A percentile compares a stretch with the other conserved stretches of the same genome.
Conservation (phyloP, 2,888 invertebrate species). For the Lithophane leautieri region DNA sequence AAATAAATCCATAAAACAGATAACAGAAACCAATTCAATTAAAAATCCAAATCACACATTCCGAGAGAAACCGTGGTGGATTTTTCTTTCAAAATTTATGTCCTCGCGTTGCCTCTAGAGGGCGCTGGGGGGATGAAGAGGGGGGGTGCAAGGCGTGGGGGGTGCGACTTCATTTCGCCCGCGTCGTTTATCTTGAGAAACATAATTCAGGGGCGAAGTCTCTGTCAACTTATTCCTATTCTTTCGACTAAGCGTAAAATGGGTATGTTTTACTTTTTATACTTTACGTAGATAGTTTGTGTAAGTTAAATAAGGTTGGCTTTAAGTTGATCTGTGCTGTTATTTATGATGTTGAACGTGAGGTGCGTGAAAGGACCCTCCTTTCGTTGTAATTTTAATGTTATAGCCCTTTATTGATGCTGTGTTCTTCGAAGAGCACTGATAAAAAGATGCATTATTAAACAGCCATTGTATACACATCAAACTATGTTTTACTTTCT, state of each 20-base stretch:
- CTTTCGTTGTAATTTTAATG: conserved; percentile 21
- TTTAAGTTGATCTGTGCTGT: conserved; percentile 51
- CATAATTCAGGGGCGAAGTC: conserved; percentile 92
- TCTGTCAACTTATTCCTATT: conserved; percentile 91
- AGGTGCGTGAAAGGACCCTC: conserved; percentile 17
- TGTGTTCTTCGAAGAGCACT: neutral
- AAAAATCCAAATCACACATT: conserved; percentile 90
- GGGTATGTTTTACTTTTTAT: conserved; percentile 83
- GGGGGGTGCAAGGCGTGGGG: conserved; percentile 71
- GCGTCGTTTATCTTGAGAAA: conserved; percentile 93
- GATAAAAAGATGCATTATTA: neutral
- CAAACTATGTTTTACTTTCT: neutral
- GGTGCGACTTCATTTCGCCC: conserved; percentile 93
- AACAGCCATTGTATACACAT: neutral
- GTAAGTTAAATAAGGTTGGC: conserved; percentile 47
- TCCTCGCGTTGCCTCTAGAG: conserved; percentile 82
- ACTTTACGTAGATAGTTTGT: conserved; percentile 58
- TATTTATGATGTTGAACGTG: conserved; percentile 49
- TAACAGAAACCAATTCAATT: conserved; percentile 84
- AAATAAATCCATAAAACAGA: conserved; percentile 63
- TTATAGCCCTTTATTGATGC: neutral
- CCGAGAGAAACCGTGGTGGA: conserved; percentile 87
- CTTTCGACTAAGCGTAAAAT: conserved; percentile 90
- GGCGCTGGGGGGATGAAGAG: conserved; percentile 73
- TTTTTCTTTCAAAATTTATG: conserved; percentile 90